These are phyloP conservation scores for Megaustenia siamemsis DNA, from an alignment of 2,888 invertebrate species.

Conservation along the genomic window DNA sequence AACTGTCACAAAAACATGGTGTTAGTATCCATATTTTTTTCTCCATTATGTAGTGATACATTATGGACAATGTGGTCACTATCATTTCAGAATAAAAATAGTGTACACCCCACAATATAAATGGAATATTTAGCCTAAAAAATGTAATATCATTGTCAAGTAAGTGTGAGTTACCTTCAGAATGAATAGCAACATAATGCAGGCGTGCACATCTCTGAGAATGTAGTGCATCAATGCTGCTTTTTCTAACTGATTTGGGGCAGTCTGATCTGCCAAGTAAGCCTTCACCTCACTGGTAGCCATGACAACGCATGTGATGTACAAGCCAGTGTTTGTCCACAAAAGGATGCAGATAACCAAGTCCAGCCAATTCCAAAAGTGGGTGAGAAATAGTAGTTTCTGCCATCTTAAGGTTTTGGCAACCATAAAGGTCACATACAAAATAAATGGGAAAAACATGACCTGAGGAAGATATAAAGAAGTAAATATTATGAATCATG, in stretches of 20 bases:
- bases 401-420: slow-evolving; percentile 55
- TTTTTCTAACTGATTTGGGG: slow-evolving; percentile 70
- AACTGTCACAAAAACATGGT: no score
- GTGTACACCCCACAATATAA: no score
- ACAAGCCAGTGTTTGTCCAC: slow-evolving; percentile 72
- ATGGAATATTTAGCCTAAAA: no score
- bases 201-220: slow-evolving; percentile 79
- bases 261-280: slow-evolving; percentile 70
- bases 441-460: slow-evolving; percentile 63
- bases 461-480: slow-evolving; percentile 36
- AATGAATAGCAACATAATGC: slow-evolving; percentile 81
- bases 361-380: slow-evolving; percentile 78
- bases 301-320: slow-evolving; percentile 75
- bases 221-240: slow-evolving; percentile 77
- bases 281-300: slow-evolving; percentile 76
- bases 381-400: slow-evolving; percentile 71
- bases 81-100: no score
- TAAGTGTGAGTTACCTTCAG: slow-evolving; percentile 76
- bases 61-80: no score
- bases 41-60: no score
- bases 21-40: no score
- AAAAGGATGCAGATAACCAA: slow-evolving; percentile 72
- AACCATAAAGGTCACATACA: slow-evolving; percentile 38
- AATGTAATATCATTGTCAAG: background rate
- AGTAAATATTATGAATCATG: background rate